Percentiles rank a stretch among this genome's conserved stretches.
phyloP scores from a whole-genome alignment of 1,140 invertebrate genomes.

The Whitmania pigra region DNA sequence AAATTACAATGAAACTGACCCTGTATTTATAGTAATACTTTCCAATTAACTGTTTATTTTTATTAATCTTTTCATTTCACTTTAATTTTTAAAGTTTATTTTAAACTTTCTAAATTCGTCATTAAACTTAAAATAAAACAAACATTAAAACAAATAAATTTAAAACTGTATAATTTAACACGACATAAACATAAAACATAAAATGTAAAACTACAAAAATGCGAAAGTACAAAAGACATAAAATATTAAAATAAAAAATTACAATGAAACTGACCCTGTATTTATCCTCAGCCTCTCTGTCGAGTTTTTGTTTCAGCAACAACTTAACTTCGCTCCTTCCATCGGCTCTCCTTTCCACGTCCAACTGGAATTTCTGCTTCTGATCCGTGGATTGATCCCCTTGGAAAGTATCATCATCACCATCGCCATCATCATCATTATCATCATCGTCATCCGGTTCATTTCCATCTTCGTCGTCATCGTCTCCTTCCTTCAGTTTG shows the following conservation, averaged over 20 bases:
- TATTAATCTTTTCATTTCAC: neutral
- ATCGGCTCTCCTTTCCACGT: slow-evolving; percentile 6
- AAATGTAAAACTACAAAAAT: too few relatives aligned
- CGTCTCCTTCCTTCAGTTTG: too few relatives aligned
- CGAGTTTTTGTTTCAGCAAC: slow-evolving; percentile 11
- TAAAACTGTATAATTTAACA: neutral
- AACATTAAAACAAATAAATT: neutral
- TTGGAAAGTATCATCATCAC: neutral
- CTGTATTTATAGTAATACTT: too few relatives aligned
- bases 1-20: too few relatives aligned
- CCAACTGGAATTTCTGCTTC: slow-evolving; percentile 13
- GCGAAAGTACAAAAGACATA: neutral
- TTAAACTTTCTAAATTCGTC: neutral
- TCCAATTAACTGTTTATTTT: neutral
- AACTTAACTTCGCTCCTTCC: slow-evolving; percentile 17
- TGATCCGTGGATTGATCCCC: neutral
- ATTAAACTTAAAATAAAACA: neutral
- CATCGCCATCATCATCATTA: neutral
- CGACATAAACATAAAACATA: neutral
- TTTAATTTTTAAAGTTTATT: slow-evolving; percentile 2
- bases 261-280: slow-evolving; percentile 8
- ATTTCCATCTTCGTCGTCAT: neutral
- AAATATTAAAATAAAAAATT: too few relatives aligned
- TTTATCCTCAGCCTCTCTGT: slow-evolving; percentile 17
- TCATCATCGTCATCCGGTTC: neutral